phyloP scores from a whole-genome alignment of 2,797 vertebrate genomes.

The Cercopithecus neglectus region DNA sequence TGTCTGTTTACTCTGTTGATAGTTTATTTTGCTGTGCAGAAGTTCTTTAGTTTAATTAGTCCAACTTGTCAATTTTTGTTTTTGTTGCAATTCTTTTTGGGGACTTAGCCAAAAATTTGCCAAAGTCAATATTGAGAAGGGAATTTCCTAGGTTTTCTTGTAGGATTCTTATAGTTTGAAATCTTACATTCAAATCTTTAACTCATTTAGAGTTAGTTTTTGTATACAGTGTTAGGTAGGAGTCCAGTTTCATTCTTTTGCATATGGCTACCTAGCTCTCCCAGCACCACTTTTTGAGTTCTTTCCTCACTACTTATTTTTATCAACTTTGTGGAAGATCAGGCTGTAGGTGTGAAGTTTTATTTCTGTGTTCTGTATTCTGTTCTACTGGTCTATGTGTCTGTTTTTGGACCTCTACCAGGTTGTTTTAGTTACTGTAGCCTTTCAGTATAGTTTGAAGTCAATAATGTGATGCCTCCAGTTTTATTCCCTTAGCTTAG shows the following conservation, averaged over 20 bases:
- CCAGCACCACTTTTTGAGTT: neutral
- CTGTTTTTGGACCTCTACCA: neutral
- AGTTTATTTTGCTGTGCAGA: neutral
- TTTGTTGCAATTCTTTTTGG: neutral
- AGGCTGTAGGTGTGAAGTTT: neutral
- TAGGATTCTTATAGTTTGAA: neutral
- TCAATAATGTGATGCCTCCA: neutral
- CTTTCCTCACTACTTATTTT: neutral
- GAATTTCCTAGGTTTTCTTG: neutral
- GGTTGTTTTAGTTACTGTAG: neutral
- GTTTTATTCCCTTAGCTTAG: neutral
- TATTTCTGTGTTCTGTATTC: neutral
- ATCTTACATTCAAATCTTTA: neutral
- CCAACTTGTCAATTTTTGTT: neutral
- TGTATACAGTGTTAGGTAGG: neutral
- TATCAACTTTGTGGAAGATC: neutral
- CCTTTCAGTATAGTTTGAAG: neutral
- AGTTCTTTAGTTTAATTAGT: neutral
- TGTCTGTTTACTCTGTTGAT: neutral
- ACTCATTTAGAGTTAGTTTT: neutral
- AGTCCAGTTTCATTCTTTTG: neutral
- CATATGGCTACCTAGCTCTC: neutral
- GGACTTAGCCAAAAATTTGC: neutral
- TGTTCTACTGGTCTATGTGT: neutral
- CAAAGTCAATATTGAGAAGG: neutral